Conservation (phyloP, 2,888 invertebrate genomes). For the Eugnorisma glareosa region DNA sequence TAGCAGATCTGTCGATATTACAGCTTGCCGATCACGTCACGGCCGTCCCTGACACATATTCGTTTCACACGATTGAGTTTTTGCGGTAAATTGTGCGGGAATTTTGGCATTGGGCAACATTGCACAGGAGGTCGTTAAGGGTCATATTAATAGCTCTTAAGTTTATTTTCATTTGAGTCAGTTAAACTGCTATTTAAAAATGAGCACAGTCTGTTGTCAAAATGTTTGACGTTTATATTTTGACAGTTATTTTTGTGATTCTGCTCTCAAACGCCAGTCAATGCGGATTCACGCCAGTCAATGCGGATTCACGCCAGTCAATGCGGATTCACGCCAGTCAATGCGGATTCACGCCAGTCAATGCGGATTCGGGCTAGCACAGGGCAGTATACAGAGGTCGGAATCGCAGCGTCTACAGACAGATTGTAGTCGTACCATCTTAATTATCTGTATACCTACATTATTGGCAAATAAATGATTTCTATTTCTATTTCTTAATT, state of each 20-base stretch:
- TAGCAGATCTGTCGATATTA: slow-evolving; percentile 64
- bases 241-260: neutral
- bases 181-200: neutral
- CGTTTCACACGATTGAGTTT: slow-evolving; percentile 50
- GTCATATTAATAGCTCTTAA: slow-evolving; percentile 9
- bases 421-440: neutral
- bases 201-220: neutral
- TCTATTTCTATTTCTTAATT: too few species aligned
- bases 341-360: too few species aligned
- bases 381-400: neutral
- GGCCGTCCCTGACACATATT: slow-evolving; percentile 61
- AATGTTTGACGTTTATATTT: neutral
- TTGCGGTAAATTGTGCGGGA: slow-evolving; percentile 40
- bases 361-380: neutral
- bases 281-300: neutral
- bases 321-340: neutral
- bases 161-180: neutral
- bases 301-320: too few species aligned
- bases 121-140: neutral
- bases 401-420: neutral
- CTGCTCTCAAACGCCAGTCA: neutral
- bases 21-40: slow-evolving; percentile 55
- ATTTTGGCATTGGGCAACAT: slow-evolving; percentile 11
- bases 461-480: too few species aligned
- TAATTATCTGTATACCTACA: too few species aligned